Evolutionary conservation across 2,797 vertebrate species (phyloP).

Genomic region (Rhinoraja longicauda): DNA sequence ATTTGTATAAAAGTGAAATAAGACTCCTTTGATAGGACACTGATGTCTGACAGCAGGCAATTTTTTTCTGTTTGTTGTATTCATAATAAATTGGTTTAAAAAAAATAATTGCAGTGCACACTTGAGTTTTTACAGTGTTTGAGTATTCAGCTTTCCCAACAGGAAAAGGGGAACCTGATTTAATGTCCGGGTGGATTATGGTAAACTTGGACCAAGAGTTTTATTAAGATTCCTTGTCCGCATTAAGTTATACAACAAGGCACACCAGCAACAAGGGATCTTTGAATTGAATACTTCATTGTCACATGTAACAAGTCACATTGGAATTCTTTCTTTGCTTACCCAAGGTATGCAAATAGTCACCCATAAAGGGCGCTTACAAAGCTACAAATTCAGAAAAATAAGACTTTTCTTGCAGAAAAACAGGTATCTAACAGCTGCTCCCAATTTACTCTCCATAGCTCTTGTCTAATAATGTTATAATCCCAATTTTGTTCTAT

Average conservation of each 20-base stretch:
- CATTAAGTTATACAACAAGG: background rate
- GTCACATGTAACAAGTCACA: too few relatives aligned
- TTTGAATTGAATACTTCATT: too few relatives aligned
- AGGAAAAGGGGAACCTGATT: background rate
- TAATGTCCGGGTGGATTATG: background rate
- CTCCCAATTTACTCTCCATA: too few relatives aligned
- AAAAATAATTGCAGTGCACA: background rate
- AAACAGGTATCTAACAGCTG: too few relatives aligned
- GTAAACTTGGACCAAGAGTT: background rate
- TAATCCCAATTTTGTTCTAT: too few relatives aligned
- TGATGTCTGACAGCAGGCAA: background rate
- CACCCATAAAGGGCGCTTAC: too few relatives aligned
- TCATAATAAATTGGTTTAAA: slow-evolving; percentile 18
- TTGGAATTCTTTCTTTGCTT: too few relatives aligned
- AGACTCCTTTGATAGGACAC: background rate
- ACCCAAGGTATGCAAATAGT: too few relatives aligned
- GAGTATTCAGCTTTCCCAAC: background rate
- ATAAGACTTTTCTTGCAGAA: too few relatives aligned
- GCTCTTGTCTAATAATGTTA: too few relatives aligned
- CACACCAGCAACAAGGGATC: background rate
- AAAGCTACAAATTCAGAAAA: too few relatives aligned
- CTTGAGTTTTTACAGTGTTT: background rate
- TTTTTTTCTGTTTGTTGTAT: slow-evolving; percentile 7
- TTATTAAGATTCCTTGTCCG: background rate
- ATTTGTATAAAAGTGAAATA: background rate